Percentiles rank a stretch among this genome's conserved stretches.
phyloP scores from a whole-genome alignment of 2,797 vertebrate genomes.

The Tadarida brasiliensis region DNA sequence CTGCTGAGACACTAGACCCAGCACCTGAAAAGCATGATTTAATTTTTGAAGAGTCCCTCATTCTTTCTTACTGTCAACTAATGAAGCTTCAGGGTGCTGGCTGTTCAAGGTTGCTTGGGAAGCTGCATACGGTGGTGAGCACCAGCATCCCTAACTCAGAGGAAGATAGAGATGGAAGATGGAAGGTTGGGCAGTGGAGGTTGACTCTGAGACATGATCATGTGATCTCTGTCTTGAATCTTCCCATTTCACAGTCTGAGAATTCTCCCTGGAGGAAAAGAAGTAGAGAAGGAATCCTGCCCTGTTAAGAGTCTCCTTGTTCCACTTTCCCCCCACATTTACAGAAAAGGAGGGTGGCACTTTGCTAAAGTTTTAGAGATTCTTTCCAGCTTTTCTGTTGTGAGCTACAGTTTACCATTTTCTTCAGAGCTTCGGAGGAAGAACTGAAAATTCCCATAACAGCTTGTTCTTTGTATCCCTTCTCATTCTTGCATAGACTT shows the following conservation, averaged over 20 bases:
- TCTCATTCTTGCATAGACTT: neutral
- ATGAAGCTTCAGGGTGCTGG: neutral
- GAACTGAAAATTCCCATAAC: neutral
- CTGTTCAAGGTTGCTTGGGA: neutral
- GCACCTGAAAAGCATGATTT: neutral
- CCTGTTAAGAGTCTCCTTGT: fast-evolving
- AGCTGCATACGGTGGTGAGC: fast-evolving
- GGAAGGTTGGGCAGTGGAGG: neutral
- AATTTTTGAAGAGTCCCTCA: neutral
- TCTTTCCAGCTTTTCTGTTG: neutral
- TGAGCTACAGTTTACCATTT: neutral
- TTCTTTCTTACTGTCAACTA: neutral
- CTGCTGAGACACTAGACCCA: neutral
- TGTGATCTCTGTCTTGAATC: neutral
- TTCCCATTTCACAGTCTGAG: neutral
- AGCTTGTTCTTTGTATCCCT: neutral
- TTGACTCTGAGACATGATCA: neutral
- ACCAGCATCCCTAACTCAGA: neutral
- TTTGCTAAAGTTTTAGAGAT: neutral
- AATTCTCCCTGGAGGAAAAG: neutral
- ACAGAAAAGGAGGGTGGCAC: neutral
- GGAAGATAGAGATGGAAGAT: neutral
- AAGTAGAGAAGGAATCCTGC: neutral
- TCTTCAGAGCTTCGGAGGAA: neutral
- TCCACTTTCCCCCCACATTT: neutral